A percentile compares a stretch with the other conserved stretches of the same genome.
These are phyloP conservation scores for Cheiracanthium punctorium DNA, from an alignment of 2,888 invertebrate species.

Conservation along the genomic window DNA sequence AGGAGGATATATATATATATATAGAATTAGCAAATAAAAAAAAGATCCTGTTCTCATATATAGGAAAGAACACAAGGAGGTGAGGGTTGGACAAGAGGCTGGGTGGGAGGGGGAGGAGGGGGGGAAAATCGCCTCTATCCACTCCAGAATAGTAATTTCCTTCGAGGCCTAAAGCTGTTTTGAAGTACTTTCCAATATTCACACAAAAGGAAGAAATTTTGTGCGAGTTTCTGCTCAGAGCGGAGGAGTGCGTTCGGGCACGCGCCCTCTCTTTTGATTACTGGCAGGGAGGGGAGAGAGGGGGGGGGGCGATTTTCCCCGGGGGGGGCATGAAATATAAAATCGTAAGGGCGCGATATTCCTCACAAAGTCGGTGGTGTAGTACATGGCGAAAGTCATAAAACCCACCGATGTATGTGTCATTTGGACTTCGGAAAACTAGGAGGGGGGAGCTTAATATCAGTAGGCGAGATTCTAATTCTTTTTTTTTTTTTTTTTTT, in stretches of 20 bases:
- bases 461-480: conserved; percentile 47
- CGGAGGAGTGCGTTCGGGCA: conserved; percentile 39
- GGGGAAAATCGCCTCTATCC: conserved; percentile 39
- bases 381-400: conserved; percentile 66
- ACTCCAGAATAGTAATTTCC: conserved; percentile 69
- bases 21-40: conserved; percentile 7
- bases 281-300: conserved; percentile 24
- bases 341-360: conserved; percentile 43
- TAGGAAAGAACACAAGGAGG: conserved; percentile 31
- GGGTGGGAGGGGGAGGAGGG: not conserved
- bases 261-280: conserved; percentile 57
- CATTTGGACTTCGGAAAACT: conserved; percentile 42
- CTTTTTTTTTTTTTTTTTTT: conserved; percentile 27
- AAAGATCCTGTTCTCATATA: conserved; percentile 23
- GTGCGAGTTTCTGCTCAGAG: conserved; percentile 17
- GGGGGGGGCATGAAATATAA: conserved; percentile 47
- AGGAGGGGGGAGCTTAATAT: conserved; percentile 32
- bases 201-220: conserved; percentile 66
- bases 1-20: no score
- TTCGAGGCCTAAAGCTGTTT: conserved; percentile 64
- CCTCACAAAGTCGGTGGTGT: conserved; percentile 42
- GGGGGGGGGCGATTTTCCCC: no score
- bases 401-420: conserved; percentile 57
- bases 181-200: conserved; percentile 70
- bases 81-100: not conserved